Percentiles rank a stretch among this genome's conserved stretches.
Evolutionary conservation across 2,888 invertebrate genomes (phyloP).

Genomic region (Calliphora vomitoria): DNA sequence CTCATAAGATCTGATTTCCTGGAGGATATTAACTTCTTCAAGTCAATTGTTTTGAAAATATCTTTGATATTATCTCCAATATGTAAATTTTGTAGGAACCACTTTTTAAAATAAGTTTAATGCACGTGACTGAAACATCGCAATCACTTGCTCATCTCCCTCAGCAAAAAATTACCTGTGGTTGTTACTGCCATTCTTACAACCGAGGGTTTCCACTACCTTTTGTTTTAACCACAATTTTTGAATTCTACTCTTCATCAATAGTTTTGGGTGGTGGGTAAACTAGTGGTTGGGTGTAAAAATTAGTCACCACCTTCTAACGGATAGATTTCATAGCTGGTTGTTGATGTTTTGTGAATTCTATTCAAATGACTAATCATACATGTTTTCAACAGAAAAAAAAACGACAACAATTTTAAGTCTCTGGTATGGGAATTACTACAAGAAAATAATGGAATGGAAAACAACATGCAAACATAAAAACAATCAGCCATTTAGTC

Average conservation of each 20-base stretch:
- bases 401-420: constrained; percentile 12
- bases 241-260: constrained; percentile 19
- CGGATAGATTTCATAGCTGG: constrained; percentile 35
- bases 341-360: constrained; percentile 53
- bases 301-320: constrained; percentile 65
- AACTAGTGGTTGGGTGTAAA: constrained; percentile 37
- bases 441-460: constrained; percentile 45
- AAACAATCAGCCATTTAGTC: constrained; percentile 68
- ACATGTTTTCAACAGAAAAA: constrained; percentile 47
- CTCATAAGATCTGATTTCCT: too few relatives aligned
- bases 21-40: too few relatives aligned
- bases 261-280: constrained; percentile 27
- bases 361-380: constrained; percentile 72
- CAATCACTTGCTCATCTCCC: background rate
- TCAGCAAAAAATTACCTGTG: constrained; percentile 32
- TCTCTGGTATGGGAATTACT: constrained; percentile 50
- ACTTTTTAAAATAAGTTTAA: background rate
- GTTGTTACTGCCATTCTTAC: background rate
- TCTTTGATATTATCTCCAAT: too few relatives aligned
- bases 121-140: background rate
- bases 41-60: too few relatives aligned
- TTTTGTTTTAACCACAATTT: constrained; percentile 49
- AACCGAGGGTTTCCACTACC: background rate
- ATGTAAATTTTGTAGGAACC: too few relatives aligned
- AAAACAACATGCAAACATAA: constrained; percentile 39